phyloP scores from a whole-genome alignment of 2,797 vertebrate genomes.

The Gallirallus australis region DNA sequence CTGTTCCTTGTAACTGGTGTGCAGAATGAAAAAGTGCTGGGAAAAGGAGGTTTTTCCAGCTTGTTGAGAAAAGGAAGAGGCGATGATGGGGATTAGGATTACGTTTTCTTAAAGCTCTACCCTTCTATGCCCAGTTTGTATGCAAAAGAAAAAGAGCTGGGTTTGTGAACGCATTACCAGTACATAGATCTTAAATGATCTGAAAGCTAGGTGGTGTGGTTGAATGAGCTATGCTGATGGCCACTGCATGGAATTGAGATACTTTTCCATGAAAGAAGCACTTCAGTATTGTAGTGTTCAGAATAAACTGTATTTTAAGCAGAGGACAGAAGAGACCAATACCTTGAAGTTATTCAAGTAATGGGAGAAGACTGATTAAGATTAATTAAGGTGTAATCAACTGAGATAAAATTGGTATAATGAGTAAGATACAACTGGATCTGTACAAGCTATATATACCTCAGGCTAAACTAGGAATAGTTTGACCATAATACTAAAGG shows the following conservation, averaged over 20 bases:
- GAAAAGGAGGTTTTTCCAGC: background rate
- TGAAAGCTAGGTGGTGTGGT: background rate
- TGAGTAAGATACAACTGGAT: background rate
- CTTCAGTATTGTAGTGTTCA: background rate
- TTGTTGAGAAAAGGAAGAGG: background rate
- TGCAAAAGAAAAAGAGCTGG: background rate
- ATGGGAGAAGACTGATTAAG: background rate
- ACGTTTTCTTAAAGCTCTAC: background rate
- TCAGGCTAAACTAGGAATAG: background rate
- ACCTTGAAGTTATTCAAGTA: background rate
- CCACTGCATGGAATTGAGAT: background rate
- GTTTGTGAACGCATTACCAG: background rate
- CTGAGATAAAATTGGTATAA: background rate
- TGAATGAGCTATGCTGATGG: background rate
- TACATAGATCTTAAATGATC: background rate
- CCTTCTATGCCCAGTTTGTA: background rate
- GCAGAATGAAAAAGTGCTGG: background rate
- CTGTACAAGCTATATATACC: background rate
- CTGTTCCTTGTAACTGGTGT: background rate
- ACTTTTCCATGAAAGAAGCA: background rate
- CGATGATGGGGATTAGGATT: background rate
- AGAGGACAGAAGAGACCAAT: background rate
- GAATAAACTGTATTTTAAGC: background rate
- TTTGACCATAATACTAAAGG: background rate
- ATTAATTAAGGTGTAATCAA: background rate